Percentiles rank a stretch among this genome's conserved stretches.
Conservation (phyloP, 2,797 vertebrate genomes). For the Melanotaenia maccullochi region DNA sequence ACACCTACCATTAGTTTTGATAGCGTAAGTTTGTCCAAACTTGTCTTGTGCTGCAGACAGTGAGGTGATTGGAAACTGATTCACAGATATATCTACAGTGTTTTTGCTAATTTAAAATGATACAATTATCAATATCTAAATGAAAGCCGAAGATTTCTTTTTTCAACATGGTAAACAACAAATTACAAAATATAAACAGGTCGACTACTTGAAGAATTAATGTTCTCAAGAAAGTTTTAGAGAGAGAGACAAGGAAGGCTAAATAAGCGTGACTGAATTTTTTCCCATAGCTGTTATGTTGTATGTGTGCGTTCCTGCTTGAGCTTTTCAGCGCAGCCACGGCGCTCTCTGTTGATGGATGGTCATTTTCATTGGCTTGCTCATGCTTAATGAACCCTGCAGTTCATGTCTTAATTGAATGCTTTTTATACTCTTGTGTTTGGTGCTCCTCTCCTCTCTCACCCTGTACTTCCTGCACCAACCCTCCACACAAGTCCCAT, state of each 20-base stretch:
- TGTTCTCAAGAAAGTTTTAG: not conserved
- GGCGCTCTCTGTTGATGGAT: constrained; percentile 85
- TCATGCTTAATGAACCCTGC: constrained; percentile 91
- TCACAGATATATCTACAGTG: too few species aligned
- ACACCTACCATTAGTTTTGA: too few species aligned
- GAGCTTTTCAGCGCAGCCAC: constrained; percentile 56
- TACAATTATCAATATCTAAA: too few species aligned
- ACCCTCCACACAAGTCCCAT: not conserved
- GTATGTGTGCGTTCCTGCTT: constrained; percentile 35
- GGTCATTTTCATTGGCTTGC: constrained; percentile 86
- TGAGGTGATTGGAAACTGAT: too few species aligned
- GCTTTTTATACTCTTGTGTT: constrained; percentile 80
- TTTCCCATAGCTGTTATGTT: constrained; percentile 16
- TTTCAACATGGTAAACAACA: too few species aligned
- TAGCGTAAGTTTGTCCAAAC: too few species aligned
- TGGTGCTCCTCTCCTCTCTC: constrained; percentile 5
- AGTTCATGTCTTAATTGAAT: constrained; percentile 90
- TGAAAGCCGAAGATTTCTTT: too few species aligned
- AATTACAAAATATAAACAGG: too few species aligned
- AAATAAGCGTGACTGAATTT: constrained; percentile 12
- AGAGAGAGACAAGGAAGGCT: not conserved
- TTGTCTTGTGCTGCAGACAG: too few species aligned
- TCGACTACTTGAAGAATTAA: not conserved
- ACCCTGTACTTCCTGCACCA: not conserved
- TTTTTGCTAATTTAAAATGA: too few species aligned